A percentile compares a stretch with the other conserved stretches of the same genome.
Evolutionary conservation across 2,113 vertebrate genomes (phyloP).

Genomic region (Felis chaus): DNA sequence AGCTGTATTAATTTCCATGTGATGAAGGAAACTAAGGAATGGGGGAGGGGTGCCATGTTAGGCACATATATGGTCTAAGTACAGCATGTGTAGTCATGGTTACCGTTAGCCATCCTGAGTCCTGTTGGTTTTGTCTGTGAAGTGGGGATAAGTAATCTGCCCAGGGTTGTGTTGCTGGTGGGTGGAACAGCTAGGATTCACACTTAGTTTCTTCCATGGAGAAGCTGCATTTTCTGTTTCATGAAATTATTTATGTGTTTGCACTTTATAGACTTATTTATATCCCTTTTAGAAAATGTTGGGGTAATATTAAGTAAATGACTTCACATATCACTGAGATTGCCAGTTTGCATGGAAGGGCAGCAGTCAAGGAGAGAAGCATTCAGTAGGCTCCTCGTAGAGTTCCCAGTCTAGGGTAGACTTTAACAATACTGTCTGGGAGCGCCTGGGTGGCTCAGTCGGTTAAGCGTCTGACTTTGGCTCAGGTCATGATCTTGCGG

Average conservation of each 20-base stretch:
- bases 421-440: neutral
- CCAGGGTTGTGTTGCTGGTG: neutral
- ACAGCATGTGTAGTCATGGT: neutral
- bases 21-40: neutral
- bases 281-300: neutral
- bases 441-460: too few relatives aligned
- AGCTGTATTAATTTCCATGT: neutral
- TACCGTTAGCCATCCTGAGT: fast-evolving
- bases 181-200: neutral
- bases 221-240: neutral
- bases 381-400: neutral
- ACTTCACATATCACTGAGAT: neutral
- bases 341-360: neutral
- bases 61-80: fast-evolving
- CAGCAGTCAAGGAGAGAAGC: too few relatives aligned
- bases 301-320: neutral
- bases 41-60: too few relatives aligned
- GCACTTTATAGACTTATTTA: neutral
- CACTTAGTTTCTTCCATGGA: neutral
- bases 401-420: neutral
- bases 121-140: neutral
- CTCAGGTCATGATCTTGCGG: too few relatives aligned
- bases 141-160: neutral
- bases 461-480: too few relatives aligned
- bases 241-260: neutral